Evolutionary conservation across 2,888 invertebrate species (phyloP).

Genomic region (Polymixis lichenea): DNA sequence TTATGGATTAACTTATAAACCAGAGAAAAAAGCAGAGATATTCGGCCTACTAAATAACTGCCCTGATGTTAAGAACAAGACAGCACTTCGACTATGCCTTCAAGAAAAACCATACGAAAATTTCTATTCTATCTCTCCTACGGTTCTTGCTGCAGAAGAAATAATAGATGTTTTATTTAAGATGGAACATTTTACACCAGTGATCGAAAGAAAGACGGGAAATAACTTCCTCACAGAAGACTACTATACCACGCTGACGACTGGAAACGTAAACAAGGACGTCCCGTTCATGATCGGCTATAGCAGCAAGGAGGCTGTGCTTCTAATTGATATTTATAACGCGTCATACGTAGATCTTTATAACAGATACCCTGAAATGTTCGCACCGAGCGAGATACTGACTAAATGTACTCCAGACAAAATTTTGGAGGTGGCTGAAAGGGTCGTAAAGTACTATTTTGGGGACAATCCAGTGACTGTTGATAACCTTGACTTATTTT

Average conservation of each 20-base stretch:
- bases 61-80: slow-evolving; percentile 67
- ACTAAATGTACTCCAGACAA: slow-evolving; percentile 61
- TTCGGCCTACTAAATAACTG: slow-evolving; percentile 71
- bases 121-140: slow-evolving; percentile 64
- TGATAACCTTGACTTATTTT: slow-evolving; percentile 63
- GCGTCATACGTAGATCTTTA: slow-evolving; percentile 48
- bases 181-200: slow-evolving; percentile 75
- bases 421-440: slow-evolving; percentile 71
- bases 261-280: slow-evolving; percentile 80
- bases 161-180: slow-evolving; percentile 59
- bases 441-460: slow-evolving; percentile 69
- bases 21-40: slow-evolving; percentile 67
- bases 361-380: slow-evolving; percentile 70
- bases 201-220: slow-evolving; percentile 75
- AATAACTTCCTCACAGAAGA: slow-evolving; percentile 69
- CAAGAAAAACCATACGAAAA: slow-evolving; percentile 59
- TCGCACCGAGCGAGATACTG: slow-evolving; percentile 74
- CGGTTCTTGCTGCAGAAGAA: slow-evolving; percentile 26
- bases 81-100: slow-evolving; percentile 74
- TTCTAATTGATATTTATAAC: slow-evolving; percentile 75
- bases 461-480: slow-evolving; percentile 56
- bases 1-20: slow-evolving; percentile 70
- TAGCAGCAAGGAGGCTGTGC: slow-evolving; percentile 91
- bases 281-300: slow-evolving; percentile 93
- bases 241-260: slow-evolving; percentile 64